Base-by-base conservation (phyloP, 2,113 vertebrate genomes). In the Ceyx margarethae region DNA sequence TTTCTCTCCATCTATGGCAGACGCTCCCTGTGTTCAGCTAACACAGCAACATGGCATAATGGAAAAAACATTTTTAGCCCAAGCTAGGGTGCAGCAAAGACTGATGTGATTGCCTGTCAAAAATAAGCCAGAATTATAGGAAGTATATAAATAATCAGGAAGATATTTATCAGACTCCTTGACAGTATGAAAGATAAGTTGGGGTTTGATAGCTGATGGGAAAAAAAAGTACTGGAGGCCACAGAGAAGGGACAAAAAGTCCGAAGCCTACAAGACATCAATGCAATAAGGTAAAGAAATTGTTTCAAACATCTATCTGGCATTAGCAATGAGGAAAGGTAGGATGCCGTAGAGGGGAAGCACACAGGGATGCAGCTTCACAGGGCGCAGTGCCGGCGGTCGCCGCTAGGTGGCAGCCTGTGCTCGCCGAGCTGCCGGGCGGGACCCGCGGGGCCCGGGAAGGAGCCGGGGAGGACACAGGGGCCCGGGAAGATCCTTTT, bases 121-220 rank as follows among this genome's bases (percentile, higher is more conserved):
- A 96, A 96, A 90, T 64, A 94, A 87, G 37, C 25, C 12, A 80
- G 46, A 94, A 68, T 90, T 56, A 35, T 81, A 82, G 79, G 90
- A 96, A 96, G 68, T 29, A 20, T 77, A 84, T 56, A 94, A 96
- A 94, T 80, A 96, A 95, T 81, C 75, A 95, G 83, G 45, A 78
- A 95, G 83, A 71, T 89, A 90, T 95, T 95, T 95, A 91, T 96
- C 87, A 94, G 89, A 88, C 42, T 89, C 62, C 75, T 51, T 57
- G 84, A 89, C 81, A 82, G 61, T 65, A 78, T 60, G 60, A 88
- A 94, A 67, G 40, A 42, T 72, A 82, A 90, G 33, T 85, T 57
- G 57, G 50, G 29, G 40, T 86, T 90, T 91, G 74, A 80, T 75
- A 91, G 94, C 68, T 94, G 87, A 95, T 86, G 69, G 67, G 58